Evolutionary conservation across 1,140 invertebrate species (phyloP), one percentile per base, ranked within the genome.

Genomic region (Drosophila yakuba): DNA sequence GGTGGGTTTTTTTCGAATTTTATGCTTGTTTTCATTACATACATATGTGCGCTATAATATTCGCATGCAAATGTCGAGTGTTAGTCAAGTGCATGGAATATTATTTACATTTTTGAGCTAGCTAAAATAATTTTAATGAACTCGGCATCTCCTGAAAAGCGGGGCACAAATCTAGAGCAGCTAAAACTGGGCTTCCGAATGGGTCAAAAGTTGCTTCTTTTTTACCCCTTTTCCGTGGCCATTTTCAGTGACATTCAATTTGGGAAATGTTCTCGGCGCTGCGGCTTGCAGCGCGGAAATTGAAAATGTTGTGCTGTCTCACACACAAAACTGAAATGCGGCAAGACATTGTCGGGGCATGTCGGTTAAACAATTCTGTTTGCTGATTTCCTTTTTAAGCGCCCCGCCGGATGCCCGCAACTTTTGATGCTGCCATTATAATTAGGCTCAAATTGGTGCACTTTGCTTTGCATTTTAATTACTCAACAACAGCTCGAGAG

Each of bases 181-280:
- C 32, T 28, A 8, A 51, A 51, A 35, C 48, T 35, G n/a, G 12
- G 38, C n/a, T 52, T 51, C 50, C 23, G 4, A 32, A 35, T 28
- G 59, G 61, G 47, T 67, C 61, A 39, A 52, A 45, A 25, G 14
- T 39, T 14, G 12, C 1, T 39, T 71, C 0, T 39, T 71, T 58
- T 48, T 69, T 23, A 32, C 36, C 43, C 32, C 28, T 23, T 57
- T 32, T 67, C 50, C 38, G 47, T 20, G 45, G 63, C 50, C 25
- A 39, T 59, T 66, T 50, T 55, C 60, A 74, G 52, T 88, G 83
- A 88, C 83, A 88, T 89, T 88, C 84, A 89, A 88, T 88, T 88
- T 89, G 77, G 58, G 64, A 83, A 83, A 83, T 73, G 63, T 62
- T 76, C 60, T 78, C 17, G 6, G 12, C 12, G 50, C 41, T 76